Evolutionary conservation across 2,113 vertebrate genomes (phyloP).

Genomic region (Columba janthina): DNA sequence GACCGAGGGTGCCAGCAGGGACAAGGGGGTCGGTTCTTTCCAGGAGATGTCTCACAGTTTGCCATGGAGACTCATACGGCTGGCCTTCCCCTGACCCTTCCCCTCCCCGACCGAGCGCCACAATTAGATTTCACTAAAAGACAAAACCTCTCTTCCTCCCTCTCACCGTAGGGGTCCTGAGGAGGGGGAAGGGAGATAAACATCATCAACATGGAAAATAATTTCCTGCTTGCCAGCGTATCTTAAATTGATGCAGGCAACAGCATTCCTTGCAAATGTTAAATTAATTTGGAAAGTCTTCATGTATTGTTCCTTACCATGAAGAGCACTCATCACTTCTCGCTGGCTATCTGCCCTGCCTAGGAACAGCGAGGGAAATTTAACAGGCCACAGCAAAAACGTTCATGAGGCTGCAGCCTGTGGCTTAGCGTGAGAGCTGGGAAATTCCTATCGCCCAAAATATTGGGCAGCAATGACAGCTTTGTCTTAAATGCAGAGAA

Average conservation of each 20-base stretch:
- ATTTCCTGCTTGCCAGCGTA: conserved; percentile 69
- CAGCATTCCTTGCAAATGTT: conserved; percentile 67
- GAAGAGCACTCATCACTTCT: conserved; percentile 69
- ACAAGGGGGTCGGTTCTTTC: not conserved
- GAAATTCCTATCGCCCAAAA: not conserved
- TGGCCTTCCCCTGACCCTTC: conserved; percentile 54
- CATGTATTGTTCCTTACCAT: conserved; percentile 61
- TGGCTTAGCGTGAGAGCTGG: not conserved
- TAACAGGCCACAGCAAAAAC: not conserved
- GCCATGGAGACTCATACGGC: not conserved
- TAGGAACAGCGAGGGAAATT: conserved; percentile 19
- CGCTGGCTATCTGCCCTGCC: conserved; percentile 39
- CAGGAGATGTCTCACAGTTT: not conserved
- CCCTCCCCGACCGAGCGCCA: not conserved
- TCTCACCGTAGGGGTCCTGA: not conserved
- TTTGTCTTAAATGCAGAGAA: not conserved
- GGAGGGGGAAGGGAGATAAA: conserved; percentile 50
- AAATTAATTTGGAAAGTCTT: conserved; percentile 76
- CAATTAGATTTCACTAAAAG: conserved; percentile 65
- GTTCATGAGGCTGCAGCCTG: not conserved
- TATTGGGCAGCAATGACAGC: not conserved
- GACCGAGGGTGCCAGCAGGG: rapidly evolving
- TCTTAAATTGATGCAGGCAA: conserved; percentile 70
- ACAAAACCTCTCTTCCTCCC: conserved; percentile 54
- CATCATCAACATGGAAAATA: conserved; percentile 68